Base-by-base conservation (phyloP, 2,113 vertebrate species). In the Macroglossus sobrinus region DNA sequence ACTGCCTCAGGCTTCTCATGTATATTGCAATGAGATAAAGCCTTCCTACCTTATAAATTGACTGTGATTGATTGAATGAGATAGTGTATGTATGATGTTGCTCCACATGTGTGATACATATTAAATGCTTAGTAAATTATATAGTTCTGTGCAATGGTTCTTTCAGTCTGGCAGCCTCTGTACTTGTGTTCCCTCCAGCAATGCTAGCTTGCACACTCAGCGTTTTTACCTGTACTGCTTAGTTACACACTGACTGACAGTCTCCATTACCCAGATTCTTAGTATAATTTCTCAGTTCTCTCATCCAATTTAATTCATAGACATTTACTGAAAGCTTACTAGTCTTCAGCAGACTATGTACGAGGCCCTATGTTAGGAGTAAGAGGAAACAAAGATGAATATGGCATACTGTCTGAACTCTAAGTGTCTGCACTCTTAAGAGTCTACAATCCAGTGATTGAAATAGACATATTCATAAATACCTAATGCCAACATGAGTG, bases 261-360 rank as follows among this genome's bases (percentile, higher is more conserved):
- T 79, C 84, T 95, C n/a, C 28, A 38, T 93, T 95, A 92, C 22
- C 40, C 79, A 92, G 75, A 81, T 76, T 91, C 92, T 90, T 87
- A 63, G 40, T 84, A 14, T 63, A 71, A 87, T 89, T 89, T 87
- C 55, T 95, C 61, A 93, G 59, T 43, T 57, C 28, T 80, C 79
- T 96, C 19, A 92, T 66, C 76, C 66, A 64, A 72, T 84, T 94
- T 68, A 95, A 90, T 86, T 96, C 55, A 7, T 95, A 84, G 74
- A 53, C 80, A 87, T 75, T 91, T 95, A 68, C 55, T 59, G 28
- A 76, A 78, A 69, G 40, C 30, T 92, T 84, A 43, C 47, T 84
- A 69, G 64, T 81, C 61, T 72, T 95, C 84, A 88, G 35, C 43
- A 95, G 40, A 78, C 40, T 81, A 45, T 53, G 38, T 81, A 84